Evolutionary conservation across 2,797 vertebrate species (phyloP), one percentile per base, ranked within the genome.

Genomic region (Anas bahamensis): DNA sequence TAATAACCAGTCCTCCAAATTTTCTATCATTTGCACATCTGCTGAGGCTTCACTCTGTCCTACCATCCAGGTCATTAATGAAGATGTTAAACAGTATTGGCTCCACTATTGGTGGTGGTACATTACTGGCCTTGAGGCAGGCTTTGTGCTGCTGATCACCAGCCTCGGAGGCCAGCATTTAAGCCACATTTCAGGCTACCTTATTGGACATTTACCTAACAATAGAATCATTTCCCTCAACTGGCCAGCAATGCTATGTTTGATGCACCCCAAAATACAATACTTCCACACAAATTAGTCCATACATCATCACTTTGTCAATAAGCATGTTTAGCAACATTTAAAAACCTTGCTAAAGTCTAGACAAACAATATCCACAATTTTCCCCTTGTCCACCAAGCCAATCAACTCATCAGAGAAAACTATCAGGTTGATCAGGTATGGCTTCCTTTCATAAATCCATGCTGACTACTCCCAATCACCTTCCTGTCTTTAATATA

Each of bases 121-220:
- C 16, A 6, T 3, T 48, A 31, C 9, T 1, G 0, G 28, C 26
- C 44, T 69, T 2, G 3, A 72, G 50, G 26, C 23, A 55, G n/a
- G 39, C 60, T 35, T 6, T 52, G 46, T 37, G n/a, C 16, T 75
- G 57, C 21, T 65, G 46, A 69, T 44, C 41, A 48, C 37, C 55
- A 9, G 9, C 23, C 31, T 16, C 48, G 52, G 52, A 73, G 7
- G 7, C 0, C n/a, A 16, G 15, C 24, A 31, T 50, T 70, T 85
- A 69, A 88, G 24, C 7, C 31, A 73, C 10, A 19, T 55, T 89
- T 80, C 73, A 88, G 28, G 12, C 7, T 21, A 35, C 12, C 4
- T 31, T 61, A n/a, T 35, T 50, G 18, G 46, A 42, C 41, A 33
- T 56, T 71, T 81, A 39, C 31, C 24, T 50, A 50, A 24, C 8